Evolutionary conservation across 2,888 invertebrate genomes (phyloP).

Genomic region (Arrhopalites spinosus): DNA sequence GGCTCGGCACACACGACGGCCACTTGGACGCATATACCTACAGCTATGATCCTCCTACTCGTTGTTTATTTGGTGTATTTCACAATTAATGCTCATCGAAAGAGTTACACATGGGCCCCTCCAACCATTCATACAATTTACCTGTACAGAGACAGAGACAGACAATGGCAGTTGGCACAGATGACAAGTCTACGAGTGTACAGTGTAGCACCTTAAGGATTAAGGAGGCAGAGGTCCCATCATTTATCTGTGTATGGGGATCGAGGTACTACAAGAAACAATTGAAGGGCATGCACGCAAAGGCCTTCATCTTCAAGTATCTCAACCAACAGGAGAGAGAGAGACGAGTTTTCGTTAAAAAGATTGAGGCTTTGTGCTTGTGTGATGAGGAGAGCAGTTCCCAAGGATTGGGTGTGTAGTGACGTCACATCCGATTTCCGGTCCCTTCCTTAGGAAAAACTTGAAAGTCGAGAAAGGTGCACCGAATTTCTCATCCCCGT

Average conservation of each 20-base stretch:
- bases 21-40: too few relatives aligned
- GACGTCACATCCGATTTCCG: constrained; percentile 56
- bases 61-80: too few relatives aligned
- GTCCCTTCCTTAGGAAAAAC: constrained; percentile 37
- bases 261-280: background rate
- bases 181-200: too few relatives aligned
- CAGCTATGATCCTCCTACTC: too few relatives aligned
- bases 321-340: background rate
- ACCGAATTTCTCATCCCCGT: constrained; percentile 36
- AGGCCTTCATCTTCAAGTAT: background rate
- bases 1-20: too few relatives aligned
- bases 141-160: too few relatives aligned
- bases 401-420: constrained; percentile 33
- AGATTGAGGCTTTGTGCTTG: background rate
- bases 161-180: too few relatives aligned
- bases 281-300: background rate
- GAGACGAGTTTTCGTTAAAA: too few relatives aligned
- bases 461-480: constrained; percentile 33
- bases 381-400: constrained; percentile 15
- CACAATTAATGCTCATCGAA: too few relatives aligned
- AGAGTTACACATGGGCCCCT: background rate
- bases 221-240: too few relatives aligned
- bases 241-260: background rate
- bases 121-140: too few relatives aligned
- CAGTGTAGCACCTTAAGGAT: too few relatives aligned